Base-by-base conservation (phyloP, 2,113 vertebrate genomes). In the Rhabdornis inornatus region DNA sequence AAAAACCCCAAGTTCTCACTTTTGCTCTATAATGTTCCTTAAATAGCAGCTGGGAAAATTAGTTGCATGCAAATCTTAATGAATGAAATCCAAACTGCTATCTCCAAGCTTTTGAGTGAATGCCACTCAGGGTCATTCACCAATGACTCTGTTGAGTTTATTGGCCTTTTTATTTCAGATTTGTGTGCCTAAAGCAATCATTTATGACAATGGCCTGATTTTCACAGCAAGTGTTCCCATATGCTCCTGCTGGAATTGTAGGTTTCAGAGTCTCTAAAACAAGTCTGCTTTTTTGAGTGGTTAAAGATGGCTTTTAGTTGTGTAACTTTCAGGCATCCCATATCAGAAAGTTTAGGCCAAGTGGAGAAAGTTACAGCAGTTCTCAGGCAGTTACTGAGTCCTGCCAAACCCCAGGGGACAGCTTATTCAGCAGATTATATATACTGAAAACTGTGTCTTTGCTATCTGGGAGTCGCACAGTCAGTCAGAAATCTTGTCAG, bases 291-390 rank as follows among this genome's bases (percentile, higher is more conserved):
- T 68, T 74, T 53, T 70, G 70, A 83, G 78, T 77, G 50, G 50
- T 83, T 97, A 91, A 97, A 95, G 90, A 95, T 90, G 93, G 16
- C 50, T 83, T 87, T 92, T 47, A 25, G 75, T 90, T 94, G 87
- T 76, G 68, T 90, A 95, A 94, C 84, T 85, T 92, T 80, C 42
- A 87, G 81, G 63, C 89, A 87, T 87, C 81, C 33, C 15, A 3
- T 87, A 91, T 91, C 42, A 89, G 37, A 80, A 63, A 74, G 31
- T 72, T 95, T 69, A 71, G 87, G 70, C 81, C 84, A 95, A 97
- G 39, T 50, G 77, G 74, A 87, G 89, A 95, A 96, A 94, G 87
- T 92, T 92, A 92, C 63, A 91, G 78, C 66, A 95, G 81, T 94
- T 83, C 89, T 84, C 84, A 95, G 86, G 87, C 78, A 79, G 74